Evolutionary conservation across 2,797 vertebrate genomes (phyloP), one percentile per base, ranked within the genome.

Genomic region (Lutjanus argentimaculatus): DNA sequence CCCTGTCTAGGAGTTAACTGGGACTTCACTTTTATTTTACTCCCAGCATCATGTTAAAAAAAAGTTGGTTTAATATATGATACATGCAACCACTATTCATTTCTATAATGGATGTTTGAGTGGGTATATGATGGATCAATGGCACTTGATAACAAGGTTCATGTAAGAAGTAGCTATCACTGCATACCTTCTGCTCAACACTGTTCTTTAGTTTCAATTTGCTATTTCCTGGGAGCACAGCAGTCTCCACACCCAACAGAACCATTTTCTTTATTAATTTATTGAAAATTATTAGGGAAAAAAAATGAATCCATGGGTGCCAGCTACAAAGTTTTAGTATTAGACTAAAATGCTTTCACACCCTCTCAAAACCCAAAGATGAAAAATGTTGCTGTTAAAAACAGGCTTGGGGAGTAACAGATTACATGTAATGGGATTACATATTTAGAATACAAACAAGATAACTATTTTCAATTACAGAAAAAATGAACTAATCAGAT

Each of bases 21-120:
- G n/a, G 16, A 71, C 11, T 21, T 17, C 21, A 15, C 42, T 70
- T 62, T 76, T 42, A 56, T 74, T 73, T 49, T 8, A 17, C 45
- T 21, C 7, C 17, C 21, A 14, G 42, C 7, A 16, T 65, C 56
- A 0, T 45, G 21, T 8, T 43, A 56, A 63, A 45, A 19, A 9
- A 56, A 25, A 55, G 19, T 45, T 70, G 10, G 17, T 72, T 61
- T 63, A 55, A 62, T 48, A 7, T 21, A 40, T 49, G 22, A 57
- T 21, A 43, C 53, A 52, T 49, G 22, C 5, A 49, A 13, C 12
- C 53, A 45, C 22, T 30, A 64, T 58, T 63, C 64, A 2, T 48
- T 55, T 74, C 57, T 4, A 17, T 40, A 19, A 25, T 17, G 42
- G 40, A 56, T 64, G 30, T 48, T 5, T 58, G 52, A 56, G 14